phyloP scores from a whole-genome alignment of 2,113 vertebrate species.

The Petromus typicus region DNA sequence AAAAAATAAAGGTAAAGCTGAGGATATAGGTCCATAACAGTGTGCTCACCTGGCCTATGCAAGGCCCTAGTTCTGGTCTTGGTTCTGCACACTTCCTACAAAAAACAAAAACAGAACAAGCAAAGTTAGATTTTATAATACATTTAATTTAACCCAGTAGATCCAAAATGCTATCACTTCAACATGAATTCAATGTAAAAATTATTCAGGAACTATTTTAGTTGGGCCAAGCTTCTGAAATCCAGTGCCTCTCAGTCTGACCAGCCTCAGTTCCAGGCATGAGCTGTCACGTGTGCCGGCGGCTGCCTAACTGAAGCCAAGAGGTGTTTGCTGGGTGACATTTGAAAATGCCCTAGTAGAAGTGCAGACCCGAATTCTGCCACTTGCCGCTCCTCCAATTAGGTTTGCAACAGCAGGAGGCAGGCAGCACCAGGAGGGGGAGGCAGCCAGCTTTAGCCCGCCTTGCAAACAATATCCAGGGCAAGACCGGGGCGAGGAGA shows the following conservation, averaged over 20 bases:
- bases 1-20: not conserved
- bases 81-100: not conserved
- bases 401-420: not conserved
- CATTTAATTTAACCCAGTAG: not conserved
- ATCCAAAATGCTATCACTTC: not conserved
- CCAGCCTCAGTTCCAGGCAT: accelerated
- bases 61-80: not conserved
- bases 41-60: not conserved
- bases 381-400: not conserved
- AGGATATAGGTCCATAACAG: not conserved
- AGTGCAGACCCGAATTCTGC: not conserved
- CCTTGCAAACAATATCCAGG: not conserved
- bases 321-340: not conserved
- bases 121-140: not conserved
- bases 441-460: not conserved
- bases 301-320: not conserved
- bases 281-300: not conserved
- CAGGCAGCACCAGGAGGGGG: not conserved
- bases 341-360: not conserved
- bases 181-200: not conserved
- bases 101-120: not conserved
- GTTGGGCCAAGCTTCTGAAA: not conserved
- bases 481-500: not conserved
- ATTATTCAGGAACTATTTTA: not conserved
- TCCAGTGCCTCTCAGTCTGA: accelerated